A percentile compares a stretch with the other conserved stretches of the same genome.
These are phyloP conservation scores for Ormyrus thymus DNA, from an alignment of 2,888 invertebrate species.

Conservation along the genomic window DNA sequence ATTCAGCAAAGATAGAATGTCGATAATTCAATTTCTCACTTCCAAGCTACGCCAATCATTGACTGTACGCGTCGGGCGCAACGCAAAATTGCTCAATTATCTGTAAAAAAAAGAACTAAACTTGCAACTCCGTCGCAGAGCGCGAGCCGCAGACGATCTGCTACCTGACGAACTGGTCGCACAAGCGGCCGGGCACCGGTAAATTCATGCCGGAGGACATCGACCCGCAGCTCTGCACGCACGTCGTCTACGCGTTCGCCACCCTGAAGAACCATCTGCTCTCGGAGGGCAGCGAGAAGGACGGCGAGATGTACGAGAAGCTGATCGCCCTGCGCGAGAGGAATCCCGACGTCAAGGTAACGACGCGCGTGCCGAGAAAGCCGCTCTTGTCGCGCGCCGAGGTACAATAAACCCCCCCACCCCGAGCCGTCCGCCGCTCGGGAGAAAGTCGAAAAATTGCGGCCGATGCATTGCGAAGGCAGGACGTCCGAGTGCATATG, in stretches of 20 bases:
- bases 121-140: slow-evolving; percentile 75
- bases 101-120: too few species aligned
- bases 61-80: too few species aligned
- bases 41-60: too few species aligned
- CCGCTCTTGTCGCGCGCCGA: not conserved
- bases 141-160: slow-evolving; percentile 93
- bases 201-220: slow-evolving; percentile 93
- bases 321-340: slow-evolving; percentile 90
- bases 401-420: slow-evolving; percentile 10
- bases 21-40: too few species aligned
- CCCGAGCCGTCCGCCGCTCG: not conserved
- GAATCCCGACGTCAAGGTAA: slow-evolving; percentile 90
- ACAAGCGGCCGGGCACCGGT: slow-evolving; percentile 91
- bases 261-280: slow-evolving; percentile 91
- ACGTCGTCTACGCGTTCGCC: slow-evolving; percentile 96
- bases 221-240: slow-evolving; percentile 92
- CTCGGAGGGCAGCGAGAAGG: slow-evolving; percentile 87
- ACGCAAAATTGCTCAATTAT: too few species aligned
- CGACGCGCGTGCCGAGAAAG: too few species aligned
- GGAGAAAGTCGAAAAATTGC: slow-evolving; percentile 45
- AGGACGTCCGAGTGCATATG: not conserved
- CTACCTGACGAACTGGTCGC: slow-evolving; percentile 97
- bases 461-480: slow-evolving; percentile 16
- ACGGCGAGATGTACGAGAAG: slow-evolving; percentile 89
- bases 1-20: too few species aligned